Conservation (phyloP, 2,888 invertebrate genomes). For the Noctua janthina region DNA sequence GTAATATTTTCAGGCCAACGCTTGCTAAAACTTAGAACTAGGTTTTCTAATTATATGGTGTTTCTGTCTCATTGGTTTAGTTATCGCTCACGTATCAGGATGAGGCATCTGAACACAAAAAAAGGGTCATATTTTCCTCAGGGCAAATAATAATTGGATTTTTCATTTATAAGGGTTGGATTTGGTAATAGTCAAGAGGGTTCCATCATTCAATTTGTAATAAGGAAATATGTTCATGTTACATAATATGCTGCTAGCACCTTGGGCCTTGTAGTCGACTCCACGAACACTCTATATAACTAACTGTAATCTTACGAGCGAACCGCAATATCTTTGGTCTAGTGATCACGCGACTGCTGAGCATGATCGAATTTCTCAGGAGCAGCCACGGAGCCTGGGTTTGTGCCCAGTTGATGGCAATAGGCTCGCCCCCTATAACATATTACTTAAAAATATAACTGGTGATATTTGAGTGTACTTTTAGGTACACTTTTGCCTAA, state of each 20-base stretch:
- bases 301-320: background rate
- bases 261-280: too few species aligned
- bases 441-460: background rate
- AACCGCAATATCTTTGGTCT: background rate
- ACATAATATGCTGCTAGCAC: too few species aligned
- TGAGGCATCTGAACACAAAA: background rate
- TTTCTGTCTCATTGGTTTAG: background rate
- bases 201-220: background rate
- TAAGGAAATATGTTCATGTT: background rate
- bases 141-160: constrained; percentile 19
- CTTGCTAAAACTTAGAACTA: background rate
- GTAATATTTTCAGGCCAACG: too few species aligned
- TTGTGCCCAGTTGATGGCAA: background rate
- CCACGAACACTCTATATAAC: too few species aligned
- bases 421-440: background rate
- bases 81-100: background rate
- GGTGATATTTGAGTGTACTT: background rate
- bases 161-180: background rate
- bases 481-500: background rate
- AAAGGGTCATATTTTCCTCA: constrained; percentile 18
- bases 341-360: background rate
- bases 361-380: background rate
- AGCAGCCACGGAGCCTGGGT: background rate
- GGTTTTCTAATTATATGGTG: background rate
- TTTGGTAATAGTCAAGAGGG: background rate